Conservation (phyloP, 2,113 vertebrate genomes). For the Peromyscus maniculatus region DNA sequence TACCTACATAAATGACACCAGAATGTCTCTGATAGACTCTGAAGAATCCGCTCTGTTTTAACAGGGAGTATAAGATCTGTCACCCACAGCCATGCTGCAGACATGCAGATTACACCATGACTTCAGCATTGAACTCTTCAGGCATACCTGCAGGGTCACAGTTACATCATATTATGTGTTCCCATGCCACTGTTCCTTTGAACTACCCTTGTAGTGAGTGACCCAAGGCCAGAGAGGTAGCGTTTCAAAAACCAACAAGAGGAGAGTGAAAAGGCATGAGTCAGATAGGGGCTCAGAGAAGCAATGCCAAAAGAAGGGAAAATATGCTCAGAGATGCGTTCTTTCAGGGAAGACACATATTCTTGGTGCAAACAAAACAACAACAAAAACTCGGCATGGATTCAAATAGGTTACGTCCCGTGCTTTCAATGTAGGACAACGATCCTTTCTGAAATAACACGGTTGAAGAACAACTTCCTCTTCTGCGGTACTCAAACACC, state of each 20-base stretch:
- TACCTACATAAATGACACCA: background rate
- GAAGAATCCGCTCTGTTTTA: background rate
- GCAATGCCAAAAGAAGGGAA: background rate
- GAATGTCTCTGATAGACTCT: background rate
- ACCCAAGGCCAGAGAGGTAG: background rate
- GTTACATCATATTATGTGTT: background rate
- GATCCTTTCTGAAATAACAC: conserved; percentile 46
- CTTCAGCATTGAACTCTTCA: background rate
- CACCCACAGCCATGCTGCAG: background rate
- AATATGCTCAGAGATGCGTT: background rate
- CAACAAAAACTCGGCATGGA: background rate
- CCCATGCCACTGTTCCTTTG: background rate
- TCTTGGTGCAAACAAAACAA: background rate
- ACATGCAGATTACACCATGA: background rate
- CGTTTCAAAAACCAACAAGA: conserved; percentile 11
- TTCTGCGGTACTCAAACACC: background rate
- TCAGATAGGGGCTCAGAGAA: background rate
- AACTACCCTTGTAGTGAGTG: background rate
- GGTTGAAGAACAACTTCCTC: conserved; percentile 39
- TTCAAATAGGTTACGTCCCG: background rate
- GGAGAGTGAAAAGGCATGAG: background rate
- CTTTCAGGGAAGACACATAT: conserved; percentile 36
- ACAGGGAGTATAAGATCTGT: background rate
- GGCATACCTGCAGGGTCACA: conserved; percentile 23
- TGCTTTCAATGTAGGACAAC: background rate